Base-by-base conservation (phyloP, 2,888 invertebrate species). In the Auanema freiburgensis region DNA sequence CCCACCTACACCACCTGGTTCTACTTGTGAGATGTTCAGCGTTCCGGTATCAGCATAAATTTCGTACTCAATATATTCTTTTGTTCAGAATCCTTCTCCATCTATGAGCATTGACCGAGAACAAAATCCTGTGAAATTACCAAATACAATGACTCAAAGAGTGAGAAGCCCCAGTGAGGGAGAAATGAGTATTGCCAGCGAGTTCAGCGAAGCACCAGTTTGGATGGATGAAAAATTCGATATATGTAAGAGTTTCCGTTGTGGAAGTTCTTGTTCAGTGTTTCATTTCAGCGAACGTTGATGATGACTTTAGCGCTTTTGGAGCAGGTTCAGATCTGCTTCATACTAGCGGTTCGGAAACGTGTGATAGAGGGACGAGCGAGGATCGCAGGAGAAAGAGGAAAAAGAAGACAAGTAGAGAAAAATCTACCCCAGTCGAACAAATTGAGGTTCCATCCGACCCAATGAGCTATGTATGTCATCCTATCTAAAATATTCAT, bases 181-280 rank as follows among this genome's bases (percentile, higher is more conserved):
- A 18, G 63, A 63, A 25, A 21, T 51, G 46, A 58, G 57, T 24
- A n/a, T 50, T 8, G 46, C 51, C 18, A 64, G 64, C 50, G 64
- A 64, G 25, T 18, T 11, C 24, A 55, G 55, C 21, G 56, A 42
- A 12, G 40, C 59, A n/a, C 64, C 64, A 16, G 64, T 59, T 41
- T 64, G 64, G 64, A 54, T 59, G 49, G 59, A 64, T 40, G 59
- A 54, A 18, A 24, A 46, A 18, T 49, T 64, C 25, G 40, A n/a
- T 10, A 43, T 21, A 18, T 52, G 56, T 61, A 23, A 16, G 44
- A n/a, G 12, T 21, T n/a, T 57, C 18, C 1, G 1, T n/a, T 1
- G n/a, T 10, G 18, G 24, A 43, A 24, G 6, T 43, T 16, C 25
- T 5, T 18, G 2, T 40, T 55, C 16, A 59, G 41, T 10, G 10